Evolutionary conservation across 2,113 vertebrate species (phyloP), one percentile per base, ranked within the genome.

Genomic region (Seriola dumerili): DNA sequence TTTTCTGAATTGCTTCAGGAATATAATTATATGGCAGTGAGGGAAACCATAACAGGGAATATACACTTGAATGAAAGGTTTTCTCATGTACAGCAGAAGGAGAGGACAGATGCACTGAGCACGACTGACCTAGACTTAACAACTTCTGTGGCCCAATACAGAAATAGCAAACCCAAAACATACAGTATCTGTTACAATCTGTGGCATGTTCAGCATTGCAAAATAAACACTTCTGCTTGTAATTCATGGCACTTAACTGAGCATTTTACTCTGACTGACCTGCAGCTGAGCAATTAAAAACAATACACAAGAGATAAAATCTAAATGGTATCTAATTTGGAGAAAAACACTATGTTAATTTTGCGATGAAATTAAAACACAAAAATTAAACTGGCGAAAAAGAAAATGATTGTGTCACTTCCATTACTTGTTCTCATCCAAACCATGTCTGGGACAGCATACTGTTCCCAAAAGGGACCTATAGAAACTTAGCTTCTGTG

Each of bases 1-100:
- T 66, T 65, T 85, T 70, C 52, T 11, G 57, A 67, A 77, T 25
- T 46, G 68, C 25, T 66, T 61, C 52, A 32, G 48, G 32, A 34
- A 29, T 64, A 12, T 65, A 52, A 77, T 68, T 69, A 77, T 59
- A 25, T 4, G 11, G 44, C 55, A 73, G 72, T n/a, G 55, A 57
- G 23, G 32, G 16, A 68, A 50, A 83, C 23, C 19, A 59, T 13
- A 13, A 58, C 13, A 46, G 10, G 70, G 9, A 40, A 23, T 17
- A 9, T 44, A 46, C 0, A 0, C 23, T 54, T 25, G 44, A 52
- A 62, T 54, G 10, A 50, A 69, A 84, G 16, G 54, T 62, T 61
- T 63, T 52, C 48, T 36, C 21, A 62, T 13, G 40, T 63, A 36
- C 36, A 57, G 48, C 25, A 72, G 16, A 23, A 19, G 23, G 21